phyloP scores from a whole-genome alignment of 2,888 invertebrate species.

The Beris chalybata region DNA sequence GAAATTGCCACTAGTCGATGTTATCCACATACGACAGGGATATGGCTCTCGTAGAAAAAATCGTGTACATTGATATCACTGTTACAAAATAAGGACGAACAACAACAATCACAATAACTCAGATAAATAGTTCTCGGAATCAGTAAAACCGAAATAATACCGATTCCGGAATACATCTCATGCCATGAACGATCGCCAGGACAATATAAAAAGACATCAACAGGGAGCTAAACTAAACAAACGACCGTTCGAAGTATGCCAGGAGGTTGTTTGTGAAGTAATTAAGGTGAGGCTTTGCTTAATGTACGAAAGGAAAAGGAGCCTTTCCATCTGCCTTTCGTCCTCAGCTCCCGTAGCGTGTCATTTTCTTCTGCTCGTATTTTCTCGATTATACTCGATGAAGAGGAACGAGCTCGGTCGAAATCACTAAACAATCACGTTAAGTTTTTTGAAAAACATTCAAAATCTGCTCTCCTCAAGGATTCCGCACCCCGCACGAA shows the following conservation, averaged over 20 bases:
- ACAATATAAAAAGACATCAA: slow-evolving; percentile 20
- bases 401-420: background rate
- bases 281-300: slow-evolving; percentile 25
- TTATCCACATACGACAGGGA: too few relatives aligned
- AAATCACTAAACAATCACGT: too few relatives aligned
- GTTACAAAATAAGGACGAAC: too few relatives aligned
- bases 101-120: too few relatives aligned
- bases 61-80: too few relatives aligned
- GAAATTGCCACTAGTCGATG: too few relatives aligned
- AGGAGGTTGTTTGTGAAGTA: slow-evolving; percentile 24
- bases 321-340: background rate
- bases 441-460: too few relatives aligned
- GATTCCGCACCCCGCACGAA: too few relatives aligned
- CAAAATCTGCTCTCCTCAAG: too few relatives aligned
- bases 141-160: too few relatives aligned
- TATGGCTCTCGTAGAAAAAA: too few relatives aligned
- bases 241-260: slow-evolving; percentile 15
- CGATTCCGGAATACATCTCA: slow-evolving; percentile 7
- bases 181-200: slow-evolving; percentile 13
- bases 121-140: too few relatives aligned
- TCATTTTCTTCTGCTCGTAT: background rate
- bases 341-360: background rate
- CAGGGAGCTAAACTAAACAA: slow-evolving; percentile 14
- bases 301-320: slow-evolving; percentile 13
- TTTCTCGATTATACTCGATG: background rate